A percentile compares a stretch with the other conserved stretches of the same genome.
phyloP scores from a whole-genome alignment of 2,113 vertebrate species.

The Onychorhynchus coronatus region DNA sequence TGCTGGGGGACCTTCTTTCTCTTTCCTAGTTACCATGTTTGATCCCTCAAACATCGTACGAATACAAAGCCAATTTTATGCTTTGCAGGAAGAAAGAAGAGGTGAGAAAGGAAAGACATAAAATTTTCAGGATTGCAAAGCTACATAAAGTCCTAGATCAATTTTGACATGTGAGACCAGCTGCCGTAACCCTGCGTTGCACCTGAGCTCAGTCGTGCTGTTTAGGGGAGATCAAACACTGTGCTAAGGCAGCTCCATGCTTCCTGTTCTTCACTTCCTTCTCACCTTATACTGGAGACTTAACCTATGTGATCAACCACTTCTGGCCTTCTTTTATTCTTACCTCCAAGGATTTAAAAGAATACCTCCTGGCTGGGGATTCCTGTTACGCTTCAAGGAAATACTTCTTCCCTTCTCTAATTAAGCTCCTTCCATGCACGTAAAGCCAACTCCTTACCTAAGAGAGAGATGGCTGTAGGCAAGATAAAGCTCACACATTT shows the following conservation, averaged over 20 bases:
- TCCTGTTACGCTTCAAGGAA: neutral
- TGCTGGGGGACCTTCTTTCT: neutral
- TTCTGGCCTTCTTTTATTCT: neutral
- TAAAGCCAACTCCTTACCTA: neutral
- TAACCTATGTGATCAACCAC: neutral
- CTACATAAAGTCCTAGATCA: neutral
- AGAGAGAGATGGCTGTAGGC: neutral
- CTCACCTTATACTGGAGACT: neutral
- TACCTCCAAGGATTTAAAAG: neutral
- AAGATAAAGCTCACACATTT: neutral
- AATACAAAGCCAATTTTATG: neutral
- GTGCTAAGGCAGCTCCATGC: neutral
- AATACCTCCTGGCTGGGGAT: constrained; percentile 30
- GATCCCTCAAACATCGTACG: neutral
- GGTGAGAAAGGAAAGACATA: neutral
- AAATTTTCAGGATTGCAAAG: neutral
- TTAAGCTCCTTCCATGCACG: neutral
- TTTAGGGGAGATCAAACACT: neutral
- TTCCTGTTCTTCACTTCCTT: neutral
- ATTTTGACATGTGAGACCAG: neutral
- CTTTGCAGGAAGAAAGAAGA: neutral
- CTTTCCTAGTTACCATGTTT: neutral
- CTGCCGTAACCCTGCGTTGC: neutral
- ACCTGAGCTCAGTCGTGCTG: neutral
- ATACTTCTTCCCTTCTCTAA: neutral